Evolutionary conservation across 2,113 vertebrate species (phyloP).

Genomic region (Lagopus leucura): DNA sequence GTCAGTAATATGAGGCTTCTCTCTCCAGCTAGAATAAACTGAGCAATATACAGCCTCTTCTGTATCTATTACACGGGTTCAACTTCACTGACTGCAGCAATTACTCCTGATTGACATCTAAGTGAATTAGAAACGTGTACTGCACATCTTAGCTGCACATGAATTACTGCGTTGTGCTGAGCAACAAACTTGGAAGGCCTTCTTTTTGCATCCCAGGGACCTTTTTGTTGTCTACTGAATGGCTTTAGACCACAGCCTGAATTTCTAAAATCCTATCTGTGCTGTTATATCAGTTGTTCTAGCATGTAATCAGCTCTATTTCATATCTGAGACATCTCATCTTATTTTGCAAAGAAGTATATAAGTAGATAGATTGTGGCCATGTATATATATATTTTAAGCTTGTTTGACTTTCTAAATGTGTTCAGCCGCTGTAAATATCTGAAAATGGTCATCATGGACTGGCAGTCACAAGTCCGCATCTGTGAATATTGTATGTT

Average conservation of each 20-base stretch:
- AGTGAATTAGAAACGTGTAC: neutral
- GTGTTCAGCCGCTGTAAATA: neutral
- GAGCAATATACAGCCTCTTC: neutral
- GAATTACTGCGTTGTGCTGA: neutral
- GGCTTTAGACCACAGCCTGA: neutral
- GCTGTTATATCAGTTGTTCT: neutral
- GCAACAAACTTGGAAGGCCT: neutral
- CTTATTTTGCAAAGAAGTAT: neutral
- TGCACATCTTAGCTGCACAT: neutral
- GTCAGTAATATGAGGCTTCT: neutral
- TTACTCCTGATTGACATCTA: slow-evolving; percentile 49
- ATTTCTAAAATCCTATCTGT: rapidly evolving
- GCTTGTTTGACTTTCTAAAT: neutral
- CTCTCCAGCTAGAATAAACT: neutral
- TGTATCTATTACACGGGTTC: neutral
- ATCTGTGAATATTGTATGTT: neutral
- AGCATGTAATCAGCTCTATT: neutral
- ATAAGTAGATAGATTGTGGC: neutral
- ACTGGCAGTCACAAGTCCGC: neutral
- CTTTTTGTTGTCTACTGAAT: neutral
- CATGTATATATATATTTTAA: neutral
- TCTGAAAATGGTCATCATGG: neutral
- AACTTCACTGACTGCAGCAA: slow-evolving; percentile 8
- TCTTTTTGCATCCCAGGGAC: neutral
- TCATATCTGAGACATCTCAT: neutral